Evolutionary conservation across 2,797 vertebrate genomes (phyloP).

Genomic region (Myotis findleyi): DNA sequence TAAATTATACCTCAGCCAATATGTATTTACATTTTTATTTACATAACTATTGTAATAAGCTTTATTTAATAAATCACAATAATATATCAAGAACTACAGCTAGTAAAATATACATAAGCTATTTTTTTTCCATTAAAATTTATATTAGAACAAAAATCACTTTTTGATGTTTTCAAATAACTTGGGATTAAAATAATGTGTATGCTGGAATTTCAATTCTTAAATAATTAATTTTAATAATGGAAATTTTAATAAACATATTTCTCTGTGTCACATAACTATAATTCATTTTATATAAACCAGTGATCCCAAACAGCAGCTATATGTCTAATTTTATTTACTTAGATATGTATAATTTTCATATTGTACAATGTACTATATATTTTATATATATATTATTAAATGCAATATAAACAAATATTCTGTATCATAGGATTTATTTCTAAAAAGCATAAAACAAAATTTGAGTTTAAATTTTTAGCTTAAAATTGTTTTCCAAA

Average conservation of each 20-base stretch:
- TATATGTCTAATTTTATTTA: background rate
- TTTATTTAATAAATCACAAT: background rate
- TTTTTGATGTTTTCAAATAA: background rate
- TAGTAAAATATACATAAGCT: background rate
- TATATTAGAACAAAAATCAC: background rate
- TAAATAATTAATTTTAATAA: conserved; percentile 12
- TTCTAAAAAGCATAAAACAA: background rate
- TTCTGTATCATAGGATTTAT: background rate
- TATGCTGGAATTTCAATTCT: background rate
- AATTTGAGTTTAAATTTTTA: background rate
- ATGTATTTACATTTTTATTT: background rate
- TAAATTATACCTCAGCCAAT: background rate
- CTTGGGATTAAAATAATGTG: background rate
- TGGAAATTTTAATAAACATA: background rate
- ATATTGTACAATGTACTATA: background rate
- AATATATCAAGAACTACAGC: background rate
- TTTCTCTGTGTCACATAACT: background rate
- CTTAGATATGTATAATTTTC: background rate
- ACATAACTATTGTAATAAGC: background rate
- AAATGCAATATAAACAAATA: background rate
- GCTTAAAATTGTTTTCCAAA: background rate
- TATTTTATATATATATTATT: background rate
- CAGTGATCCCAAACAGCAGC: background rate
- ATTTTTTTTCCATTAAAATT: background rate
- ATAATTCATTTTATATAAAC: background rate